Evolutionary conservation across 2,797 vertebrate genomes (phyloP).

Genomic region (Paramormyrops hopkinsi): DNA sequence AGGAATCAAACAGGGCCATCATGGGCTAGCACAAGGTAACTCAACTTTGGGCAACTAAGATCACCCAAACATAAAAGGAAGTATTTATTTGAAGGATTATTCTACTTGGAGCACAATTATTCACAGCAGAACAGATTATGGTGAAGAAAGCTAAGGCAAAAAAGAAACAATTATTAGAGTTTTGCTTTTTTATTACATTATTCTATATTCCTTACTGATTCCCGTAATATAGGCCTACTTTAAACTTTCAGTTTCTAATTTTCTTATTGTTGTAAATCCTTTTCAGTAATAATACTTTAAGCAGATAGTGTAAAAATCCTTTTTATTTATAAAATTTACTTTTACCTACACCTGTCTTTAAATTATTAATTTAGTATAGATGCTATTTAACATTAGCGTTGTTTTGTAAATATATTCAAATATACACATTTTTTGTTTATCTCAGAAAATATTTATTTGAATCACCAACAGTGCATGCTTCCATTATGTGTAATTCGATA

Average conservation of each 20-base stretch:
- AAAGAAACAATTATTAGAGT: background rate
- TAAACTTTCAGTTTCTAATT: background rate
- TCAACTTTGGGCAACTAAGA: background rate
- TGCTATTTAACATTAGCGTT: background rate
- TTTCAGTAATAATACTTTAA: conserved; percentile 1
- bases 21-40: background rate
- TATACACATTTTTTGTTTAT: background rate
- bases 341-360: background rate
- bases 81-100: background rate
- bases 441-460: background rate
- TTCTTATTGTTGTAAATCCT: background rate
- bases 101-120: background rate
- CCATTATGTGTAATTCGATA: background rate
- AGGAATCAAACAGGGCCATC: background rate
- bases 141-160: background rate
- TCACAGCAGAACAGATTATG: background rate
- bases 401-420: background rate
- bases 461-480: background rate
- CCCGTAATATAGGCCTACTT: background rate
- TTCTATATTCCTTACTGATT: background rate
- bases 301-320: background rate
- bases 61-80: background rate
- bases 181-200: background rate
- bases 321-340: background rate
- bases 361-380: background rate